These are phyloP conservation scores for Caenorhabditis sp. DNA, from an alignment of 2,888 invertebrate species.

Conservation along the genomic window DNA sequence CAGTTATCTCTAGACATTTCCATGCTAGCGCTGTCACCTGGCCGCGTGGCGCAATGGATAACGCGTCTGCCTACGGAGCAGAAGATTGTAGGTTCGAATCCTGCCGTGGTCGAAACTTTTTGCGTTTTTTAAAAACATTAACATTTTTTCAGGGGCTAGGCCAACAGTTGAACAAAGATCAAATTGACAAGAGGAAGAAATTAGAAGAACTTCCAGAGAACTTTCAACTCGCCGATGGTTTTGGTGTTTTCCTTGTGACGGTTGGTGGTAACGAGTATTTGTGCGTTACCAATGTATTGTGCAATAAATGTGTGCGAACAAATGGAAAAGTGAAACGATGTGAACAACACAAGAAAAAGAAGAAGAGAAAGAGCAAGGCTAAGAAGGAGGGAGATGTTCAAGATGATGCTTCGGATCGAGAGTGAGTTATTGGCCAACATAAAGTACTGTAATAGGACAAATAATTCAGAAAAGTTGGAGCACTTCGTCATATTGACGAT, in stretches of 20 bases:
- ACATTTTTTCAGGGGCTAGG: slow-evolving; percentile 18
- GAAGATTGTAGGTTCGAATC: slow-evolving; percentile 72
- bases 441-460: not conserved
- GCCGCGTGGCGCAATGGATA: slow-evolving; percentile 54
- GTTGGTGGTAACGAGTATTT: slow-evolving; percentile 23
- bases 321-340: slow-evolving; percentile 32
- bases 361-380: slow-evolving; percentile 7
- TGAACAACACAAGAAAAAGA: slow-evolving; percentile 27
- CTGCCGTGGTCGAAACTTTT: slow-evolving; percentile 51
- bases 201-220: slow-evolving; percentile 21
- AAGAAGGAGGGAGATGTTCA: slow-evolving; percentile 15
- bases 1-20: not conserved
- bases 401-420: slow-evolving; percentile 36
- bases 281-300: slow-evolving; percentile 30
- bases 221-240: slow-evolving; percentile 23
- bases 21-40: not conserved
- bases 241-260: slow-evolving; percentile 21
- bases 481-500: slow-evolving; percentile 35
- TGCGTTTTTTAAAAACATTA: not conserved
- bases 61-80: slow-evolving; percentile 71
- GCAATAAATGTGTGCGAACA: slow-evolving; percentile 23
- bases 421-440: slow-evolving; percentile 3
- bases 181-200: slow-evolving; percentile 14
- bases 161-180: slow-evolving; percentile 8
- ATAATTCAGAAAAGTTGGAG: slow-evolving; percentile 20